Evolutionary conservation across 1,140 invertebrate genomes (phyloP), one percentile per base, ranked within the genome.

Genomic region (Heliconius congener): DNA sequence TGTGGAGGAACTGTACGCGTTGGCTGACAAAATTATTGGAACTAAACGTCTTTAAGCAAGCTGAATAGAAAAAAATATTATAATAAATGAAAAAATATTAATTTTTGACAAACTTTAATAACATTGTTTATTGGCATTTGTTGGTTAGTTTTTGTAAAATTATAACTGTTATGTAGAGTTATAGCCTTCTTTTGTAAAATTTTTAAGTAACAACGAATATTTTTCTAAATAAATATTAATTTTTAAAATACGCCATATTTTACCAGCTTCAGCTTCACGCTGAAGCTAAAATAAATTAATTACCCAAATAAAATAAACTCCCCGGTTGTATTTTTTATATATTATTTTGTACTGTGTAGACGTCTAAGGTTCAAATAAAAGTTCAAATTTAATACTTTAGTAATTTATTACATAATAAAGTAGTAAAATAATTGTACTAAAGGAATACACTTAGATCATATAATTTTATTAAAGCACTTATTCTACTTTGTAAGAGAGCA

Each of bases 11-110:
- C 92, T 97, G 78, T 97, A 97, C 84, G 88, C 93, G 37, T 90
- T 96, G 82, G 96, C 96, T 11, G 95, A 96, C 82, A 95, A 96
- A 84, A 96, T 96, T 42, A 95, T 96, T 73, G 96, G 94, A 77
- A 91, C 85, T n/a, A 93, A 93, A 83, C 90, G 91, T 81, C 72
- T 89, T 39, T 90, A 83, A 83, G n/a, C 19, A 57, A 57, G 1
- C n/a, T 30, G 11, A 66, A 66, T 13, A 66, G 13, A 66, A 27
- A 66, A 66, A 27, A 13, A 30, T 30, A 27, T 66, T 13, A 27
- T 30, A 16, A 27, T 13, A 11, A 66, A 66, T 66, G 4, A 27
- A 27, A 34, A 66, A 27, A 66, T 23, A 30, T 66, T 16, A 57
- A 57, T 66, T 66, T 66, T 66, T 66, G 23, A 66, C 27, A 30